phyloP scores from a whole-genome alignment of 2,113 vertebrate species.

The Chaenogobius annularis region DNA sequence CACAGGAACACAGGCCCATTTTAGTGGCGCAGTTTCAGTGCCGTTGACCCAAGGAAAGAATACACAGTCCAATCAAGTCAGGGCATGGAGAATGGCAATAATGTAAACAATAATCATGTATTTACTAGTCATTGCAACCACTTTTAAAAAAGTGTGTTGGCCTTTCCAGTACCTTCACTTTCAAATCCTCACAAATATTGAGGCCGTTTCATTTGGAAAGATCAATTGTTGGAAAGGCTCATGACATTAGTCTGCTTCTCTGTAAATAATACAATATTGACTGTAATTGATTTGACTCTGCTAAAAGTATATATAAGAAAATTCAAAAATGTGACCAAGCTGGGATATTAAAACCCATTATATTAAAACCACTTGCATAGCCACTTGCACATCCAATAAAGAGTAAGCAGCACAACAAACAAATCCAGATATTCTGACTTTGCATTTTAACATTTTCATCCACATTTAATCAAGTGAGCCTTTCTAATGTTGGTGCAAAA shows the following conservation, averaged over 20 bases:
- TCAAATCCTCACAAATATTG: conserved; percentile 44
- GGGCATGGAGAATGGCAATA: conserved; percentile 30
- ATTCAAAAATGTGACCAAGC: not conserved
- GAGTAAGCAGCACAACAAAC: not conserved
- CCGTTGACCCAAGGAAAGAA: conserved; percentile 59
- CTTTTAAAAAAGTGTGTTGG: conserved; percentile 11
- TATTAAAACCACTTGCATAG: not conserved
- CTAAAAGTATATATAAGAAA: not conserved
- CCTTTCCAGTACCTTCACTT: conserved; percentile 62
- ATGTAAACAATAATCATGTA: conserved; percentile 46
- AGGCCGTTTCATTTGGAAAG: conserved; percentile 37
- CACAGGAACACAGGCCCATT: conserved; percentile 62
- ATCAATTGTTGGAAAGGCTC: not conserved
- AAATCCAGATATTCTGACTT: conserved; percentile 6
- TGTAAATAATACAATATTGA: not conserved
- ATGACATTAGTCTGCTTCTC: conserved; percentile 4
- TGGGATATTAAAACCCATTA: not conserved
- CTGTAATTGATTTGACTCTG: conserved; percentile 16
- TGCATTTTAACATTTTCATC: conserved; percentile 16
- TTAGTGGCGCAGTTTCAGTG: conserved; percentile 68
- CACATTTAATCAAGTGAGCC: conserved; percentile 17
- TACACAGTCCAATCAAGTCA: conserved; percentile 51
- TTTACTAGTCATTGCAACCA: conserved; percentile 28
- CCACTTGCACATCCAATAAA: not conserved
- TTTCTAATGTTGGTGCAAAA: conserved; percentile 4